Percentiles rank a stretch among this genome's conserved stretches.
Evolutionary conservation across 2,113 vertebrate genomes (phyloP).

Genomic region (Sialia sialis): DNA sequence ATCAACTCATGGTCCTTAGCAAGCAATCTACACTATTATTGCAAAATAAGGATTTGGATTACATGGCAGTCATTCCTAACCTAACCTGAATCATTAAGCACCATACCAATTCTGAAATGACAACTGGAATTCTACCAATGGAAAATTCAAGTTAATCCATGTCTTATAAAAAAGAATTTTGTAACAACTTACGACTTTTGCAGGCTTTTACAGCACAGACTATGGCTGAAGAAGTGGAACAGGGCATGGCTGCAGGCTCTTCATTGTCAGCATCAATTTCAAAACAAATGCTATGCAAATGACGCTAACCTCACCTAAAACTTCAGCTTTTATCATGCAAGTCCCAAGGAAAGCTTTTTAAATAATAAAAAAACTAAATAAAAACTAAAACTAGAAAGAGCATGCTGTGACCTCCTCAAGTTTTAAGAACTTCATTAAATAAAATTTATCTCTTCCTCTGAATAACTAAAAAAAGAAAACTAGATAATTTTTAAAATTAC

Average conservation of each 20-base stretch:
- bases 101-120: background rate
- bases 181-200: background rate
- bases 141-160: background rate
- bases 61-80: background rate
- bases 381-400: background rate
- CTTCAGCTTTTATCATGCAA: background rate
- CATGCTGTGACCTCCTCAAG: fast-evolving
- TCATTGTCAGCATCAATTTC: background rate
- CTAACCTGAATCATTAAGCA: background rate
- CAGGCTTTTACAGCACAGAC: background rate
- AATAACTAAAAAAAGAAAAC: background rate
- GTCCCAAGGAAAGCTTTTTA: background rate
- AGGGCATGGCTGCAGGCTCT: background rate
- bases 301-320: background rate
- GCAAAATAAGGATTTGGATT: background rate
- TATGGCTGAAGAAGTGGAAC: background rate
- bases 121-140: background rate
- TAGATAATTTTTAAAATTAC: background rate
- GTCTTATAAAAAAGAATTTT: background rate
- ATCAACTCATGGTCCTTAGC: background rate
- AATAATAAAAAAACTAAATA: background rate
- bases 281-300: background rate
- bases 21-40: background rate
- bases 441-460: background rate
- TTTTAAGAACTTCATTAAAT: background rate